phyloP scores from a whole-genome alignment of 1,140 invertebrate genomes.

The Periplaneta americana region DNA sequence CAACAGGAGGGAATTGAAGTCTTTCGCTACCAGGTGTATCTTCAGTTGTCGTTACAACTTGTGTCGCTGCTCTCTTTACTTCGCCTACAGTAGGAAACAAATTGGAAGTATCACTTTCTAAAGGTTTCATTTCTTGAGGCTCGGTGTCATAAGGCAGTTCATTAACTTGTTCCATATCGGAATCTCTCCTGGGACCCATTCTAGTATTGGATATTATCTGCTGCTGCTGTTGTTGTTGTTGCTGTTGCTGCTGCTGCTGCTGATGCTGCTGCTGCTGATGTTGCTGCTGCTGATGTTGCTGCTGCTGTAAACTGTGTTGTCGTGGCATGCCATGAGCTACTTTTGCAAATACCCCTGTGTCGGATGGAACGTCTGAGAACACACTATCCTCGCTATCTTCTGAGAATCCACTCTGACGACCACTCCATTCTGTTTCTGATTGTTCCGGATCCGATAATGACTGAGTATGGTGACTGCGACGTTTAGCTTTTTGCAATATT shows the following conservation, averaged over 20 bases:
- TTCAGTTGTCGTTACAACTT: constrained; percentile 30
- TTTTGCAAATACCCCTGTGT: constrained; percentile 52
- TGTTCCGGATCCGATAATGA: constrained; percentile 72
- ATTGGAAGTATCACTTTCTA: constrained; percentile 29
- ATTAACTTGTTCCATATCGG: background rate
- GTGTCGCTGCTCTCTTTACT: constrained; percentile 47
- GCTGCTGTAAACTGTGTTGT: background rate
- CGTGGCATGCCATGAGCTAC: constrained; percentile 28
- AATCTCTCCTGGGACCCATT: background rate
- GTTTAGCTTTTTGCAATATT: constrained; percentile 70
- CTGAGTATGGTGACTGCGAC: constrained; percentile 50
- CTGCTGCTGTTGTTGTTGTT: background rate
- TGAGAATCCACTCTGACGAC: constrained; percentile 31
- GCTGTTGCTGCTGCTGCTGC: background rate
- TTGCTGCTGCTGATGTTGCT: constrained; percentile 23
- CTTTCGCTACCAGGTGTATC: constrained; percentile 35
- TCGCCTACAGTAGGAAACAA: constrained; percentile 70
- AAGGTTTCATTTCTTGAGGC: constrained; percentile 42
- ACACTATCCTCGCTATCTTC: constrained; percentile 63
- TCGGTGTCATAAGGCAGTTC: constrained; percentile 44
- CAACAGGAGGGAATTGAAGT: constrained; percentile 42
- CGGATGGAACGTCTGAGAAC: constrained; percentile 57
- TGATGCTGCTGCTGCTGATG: constrained; percentile 32
- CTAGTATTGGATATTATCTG: background rate
- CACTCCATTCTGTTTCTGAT: constrained; percentile 68